These are phyloP conservation scores for Dryobates pubescens DNA, from an alignment of 2,797 vertebrate species.

Conservation along the genomic window DNA sequence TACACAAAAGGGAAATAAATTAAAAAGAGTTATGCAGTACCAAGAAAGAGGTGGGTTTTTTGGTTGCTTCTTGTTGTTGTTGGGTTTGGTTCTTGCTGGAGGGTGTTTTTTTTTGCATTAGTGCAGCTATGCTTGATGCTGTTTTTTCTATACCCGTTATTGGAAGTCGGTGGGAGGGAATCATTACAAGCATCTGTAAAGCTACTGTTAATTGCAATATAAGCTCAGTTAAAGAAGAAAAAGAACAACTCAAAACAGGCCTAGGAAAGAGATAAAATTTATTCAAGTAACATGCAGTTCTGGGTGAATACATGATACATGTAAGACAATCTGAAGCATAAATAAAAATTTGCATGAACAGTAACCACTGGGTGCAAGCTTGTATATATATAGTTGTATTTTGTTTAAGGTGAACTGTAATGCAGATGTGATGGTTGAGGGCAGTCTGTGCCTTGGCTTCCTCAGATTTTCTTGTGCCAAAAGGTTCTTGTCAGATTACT, in stretches of 20 bases:
- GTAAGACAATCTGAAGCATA: neutral
- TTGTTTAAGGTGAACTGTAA: neutral
- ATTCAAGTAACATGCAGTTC: neutral
- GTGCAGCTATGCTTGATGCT: neutral
- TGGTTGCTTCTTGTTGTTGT: too few species aligned
- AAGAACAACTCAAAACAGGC: neutral
- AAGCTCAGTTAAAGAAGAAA: neutral
- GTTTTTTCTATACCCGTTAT: neutral
- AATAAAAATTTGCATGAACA: neutral
- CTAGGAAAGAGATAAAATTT: neutral
- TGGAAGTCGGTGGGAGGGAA: neutral
- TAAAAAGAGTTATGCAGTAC: neutral
- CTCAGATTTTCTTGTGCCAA: neutral
- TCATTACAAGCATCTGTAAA: neutral
- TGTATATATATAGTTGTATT: neutral
- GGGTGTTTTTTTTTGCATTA: neutral
- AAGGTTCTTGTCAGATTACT: neutral
- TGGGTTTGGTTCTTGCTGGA: too few species aligned
- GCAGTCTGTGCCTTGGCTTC: neutral
- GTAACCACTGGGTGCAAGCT: neutral
- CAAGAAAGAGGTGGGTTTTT: neutral
- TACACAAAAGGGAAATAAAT: neutral
- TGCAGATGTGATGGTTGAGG: neutral
- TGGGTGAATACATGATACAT: neutral
- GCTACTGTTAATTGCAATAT: constrained; percentile 5